phyloP scores from a whole-genome alignment of 2,797 vertebrate genomes.

The Clarias pachynema region DNA sequence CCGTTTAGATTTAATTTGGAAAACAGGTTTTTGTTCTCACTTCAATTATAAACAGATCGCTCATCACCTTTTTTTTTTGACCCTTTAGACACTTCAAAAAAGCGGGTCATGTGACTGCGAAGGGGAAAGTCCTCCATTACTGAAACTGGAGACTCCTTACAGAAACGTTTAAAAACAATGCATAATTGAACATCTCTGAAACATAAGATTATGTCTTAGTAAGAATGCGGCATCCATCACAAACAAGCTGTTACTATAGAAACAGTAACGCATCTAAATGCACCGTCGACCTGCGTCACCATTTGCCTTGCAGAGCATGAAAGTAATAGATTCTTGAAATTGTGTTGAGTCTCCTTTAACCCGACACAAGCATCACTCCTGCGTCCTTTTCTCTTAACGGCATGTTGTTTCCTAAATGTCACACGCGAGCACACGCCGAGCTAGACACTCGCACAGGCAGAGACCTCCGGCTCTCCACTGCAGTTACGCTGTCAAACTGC shows the following conservation, averaged over 20 bases:
- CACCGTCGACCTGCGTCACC: too few species aligned
- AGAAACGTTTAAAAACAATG: not conserved
- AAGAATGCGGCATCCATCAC: too few species aligned
- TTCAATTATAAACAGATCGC: not conserved
- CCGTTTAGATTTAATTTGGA: not conserved
- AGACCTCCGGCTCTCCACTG: constrained; percentile 59
- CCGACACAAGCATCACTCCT: not conserved
- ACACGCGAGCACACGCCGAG: constrained; percentile 50
- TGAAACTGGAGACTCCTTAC: constrained; percentile 7
- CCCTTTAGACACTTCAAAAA: not conserved
- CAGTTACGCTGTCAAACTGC: constrained; percentile 67
- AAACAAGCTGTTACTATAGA: not conserved
- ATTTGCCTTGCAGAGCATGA: not conserved
- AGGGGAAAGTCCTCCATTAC: not conserved
- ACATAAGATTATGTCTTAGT: not conserved
- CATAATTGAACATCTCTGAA: not conserved
- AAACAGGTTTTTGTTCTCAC: not conserved
- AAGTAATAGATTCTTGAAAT: too few species aligned
- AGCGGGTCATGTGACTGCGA: not conserved
- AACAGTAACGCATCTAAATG: not conserved
- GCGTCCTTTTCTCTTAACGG: constrained; percentile 47
- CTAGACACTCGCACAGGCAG: constrained; percentile 35
- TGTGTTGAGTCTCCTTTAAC: not conserved
- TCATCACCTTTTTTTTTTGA: not conserved
- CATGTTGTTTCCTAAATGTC: constrained; percentile 58